These are phyloP conservation scores for Halcyon leucocephala DNA, from an alignment of 2,797 vertebrate genomes.

Conservation along the genomic window DNA sequence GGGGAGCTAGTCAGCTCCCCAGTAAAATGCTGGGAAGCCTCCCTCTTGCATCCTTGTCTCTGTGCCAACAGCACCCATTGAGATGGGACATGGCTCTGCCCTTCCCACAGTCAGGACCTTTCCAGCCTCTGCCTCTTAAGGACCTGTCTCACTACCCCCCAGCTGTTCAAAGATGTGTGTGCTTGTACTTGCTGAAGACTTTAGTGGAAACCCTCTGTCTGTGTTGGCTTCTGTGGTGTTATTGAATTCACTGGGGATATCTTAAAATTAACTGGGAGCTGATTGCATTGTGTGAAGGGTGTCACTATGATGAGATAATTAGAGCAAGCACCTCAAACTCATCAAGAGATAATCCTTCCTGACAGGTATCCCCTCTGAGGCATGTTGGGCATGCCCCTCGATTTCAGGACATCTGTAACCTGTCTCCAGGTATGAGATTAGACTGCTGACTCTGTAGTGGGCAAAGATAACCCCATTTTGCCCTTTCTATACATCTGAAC, in stretches of 20 bases:
- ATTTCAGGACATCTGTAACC: not conserved
- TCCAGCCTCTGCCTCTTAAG: not conserved
- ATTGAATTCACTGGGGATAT: not conserved
- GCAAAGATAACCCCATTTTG: not conserved
- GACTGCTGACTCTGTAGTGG: not conserved
- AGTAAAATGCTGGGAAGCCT: not conserved
- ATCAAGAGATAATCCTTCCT: not conserved
- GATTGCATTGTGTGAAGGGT: not conserved
- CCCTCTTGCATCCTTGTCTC: not conserved
- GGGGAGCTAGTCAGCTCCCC: not conserved
- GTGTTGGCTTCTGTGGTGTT: not conserved
- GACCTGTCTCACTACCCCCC: not conserved
- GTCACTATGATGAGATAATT: not conserved
- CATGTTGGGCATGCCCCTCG: rapidly evolving
- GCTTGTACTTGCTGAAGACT: not conserved
- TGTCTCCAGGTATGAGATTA: not conserved
- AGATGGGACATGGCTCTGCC: not conserved
- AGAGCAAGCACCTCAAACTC: not conserved
- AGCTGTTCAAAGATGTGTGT: not conserved
- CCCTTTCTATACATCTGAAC: no score
- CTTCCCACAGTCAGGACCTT: not conserved
- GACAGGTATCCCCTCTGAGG: not conserved
- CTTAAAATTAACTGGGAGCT: not conserved
- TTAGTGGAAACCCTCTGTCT: not conserved
- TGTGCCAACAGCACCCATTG: not conserved